phyloP scores from a whole-genome alignment of 2,797 vertebrate genomes.

The Gambelia wislizenii region DNA sequence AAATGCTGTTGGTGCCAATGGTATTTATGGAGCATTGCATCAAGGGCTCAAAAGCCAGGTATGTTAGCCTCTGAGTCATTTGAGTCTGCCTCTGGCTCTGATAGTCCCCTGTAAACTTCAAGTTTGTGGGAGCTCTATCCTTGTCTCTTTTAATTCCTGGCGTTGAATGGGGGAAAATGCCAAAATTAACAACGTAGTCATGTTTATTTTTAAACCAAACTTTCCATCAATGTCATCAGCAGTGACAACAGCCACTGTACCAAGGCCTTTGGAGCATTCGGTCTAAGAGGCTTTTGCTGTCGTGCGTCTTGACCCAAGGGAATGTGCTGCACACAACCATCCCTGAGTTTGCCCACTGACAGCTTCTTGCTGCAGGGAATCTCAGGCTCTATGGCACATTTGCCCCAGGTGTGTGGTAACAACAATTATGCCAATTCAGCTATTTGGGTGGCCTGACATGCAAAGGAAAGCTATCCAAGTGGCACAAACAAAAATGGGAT shows the following conservation, averaged over 20 bases:
- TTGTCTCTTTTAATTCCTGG: conserved; percentile 23
- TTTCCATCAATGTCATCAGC: conserved; percentile 26
- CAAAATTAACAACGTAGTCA: conserved; percentile 38
- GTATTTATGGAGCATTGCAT: background rate
- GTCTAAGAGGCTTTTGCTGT: conserved; percentile 39
- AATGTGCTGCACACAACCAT: conserved; percentile 8
- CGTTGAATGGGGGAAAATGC: conserved; percentile 25
- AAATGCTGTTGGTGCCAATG: background rate
- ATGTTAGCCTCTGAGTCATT: conserved; percentile 13
- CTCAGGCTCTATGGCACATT: conserved; percentile 33
- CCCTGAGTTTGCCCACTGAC: conserved; percentile 53
- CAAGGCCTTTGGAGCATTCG: conserved; percentile 13
- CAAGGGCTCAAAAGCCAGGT: background rate
- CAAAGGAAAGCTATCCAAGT: conserved; percentile 24
- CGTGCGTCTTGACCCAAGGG: conserved; percentile 47
- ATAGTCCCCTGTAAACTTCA: background rate
- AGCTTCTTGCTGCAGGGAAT: conserved; percentile 61
- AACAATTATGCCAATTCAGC: conserved; percentile 46
- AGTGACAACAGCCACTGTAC: background rate
- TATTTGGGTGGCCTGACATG: conserved; percentile 20
- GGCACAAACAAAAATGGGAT: conserved; percentile 9
- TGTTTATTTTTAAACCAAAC: conserved; percentile 52
- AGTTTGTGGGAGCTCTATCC: background rate
- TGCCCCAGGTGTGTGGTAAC: conserved; percentile 38
- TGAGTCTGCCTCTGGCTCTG: conserved; percentile 19